Evolutionary conservation across 2,888 invertebrate genomes (phyloP).

Genomic region (Agrotis ipsilon): DNA sequence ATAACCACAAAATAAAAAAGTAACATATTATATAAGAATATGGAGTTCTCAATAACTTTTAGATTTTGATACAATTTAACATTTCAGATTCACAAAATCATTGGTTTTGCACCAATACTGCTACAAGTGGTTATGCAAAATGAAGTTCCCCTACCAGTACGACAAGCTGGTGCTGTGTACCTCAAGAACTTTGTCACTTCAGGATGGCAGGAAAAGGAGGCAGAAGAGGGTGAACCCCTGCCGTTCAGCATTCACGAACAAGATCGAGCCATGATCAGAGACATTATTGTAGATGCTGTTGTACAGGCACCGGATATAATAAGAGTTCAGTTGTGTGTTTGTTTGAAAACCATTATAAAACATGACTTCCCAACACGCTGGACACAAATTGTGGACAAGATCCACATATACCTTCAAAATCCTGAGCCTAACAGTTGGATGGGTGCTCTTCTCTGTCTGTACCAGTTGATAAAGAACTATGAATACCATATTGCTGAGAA

Average conservation of each 20-base stretch:
- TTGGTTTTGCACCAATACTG: constrained; percentile 98
- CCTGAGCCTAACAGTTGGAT: constrained; percentile 97
- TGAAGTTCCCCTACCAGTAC: constrained; percentile 97
- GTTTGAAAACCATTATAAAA: constrained; percentile 98
- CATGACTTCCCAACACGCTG: constrained; percentile 98
- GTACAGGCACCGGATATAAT: constrained; percentile 98
- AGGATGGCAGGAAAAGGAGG: constrained; percentile 97
- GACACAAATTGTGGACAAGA: constrained; percentile 99
- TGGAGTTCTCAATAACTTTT: neutral
- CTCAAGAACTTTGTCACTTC: constrained; percentile 97
- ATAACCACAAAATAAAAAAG: neutral
- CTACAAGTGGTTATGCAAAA: constrained; percentile 98
- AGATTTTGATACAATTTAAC: constrained; percentile 4
- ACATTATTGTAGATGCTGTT: constrained; percentile 98
- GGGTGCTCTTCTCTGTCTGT: constrained; percentile 97
- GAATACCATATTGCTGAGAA: constrained; percentile 98
- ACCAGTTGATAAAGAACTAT: constrained; percentile 98
- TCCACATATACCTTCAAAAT: constrained; percentile 97
- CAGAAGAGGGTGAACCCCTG: constrained; percentile 93
- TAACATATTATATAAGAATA: neutral
- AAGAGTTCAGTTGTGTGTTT: constrained; percentile 97
- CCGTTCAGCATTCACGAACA: constrained; percentile 98
- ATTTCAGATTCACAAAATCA: constrained; percentile 93
- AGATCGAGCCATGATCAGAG: constrained; percentile 97
- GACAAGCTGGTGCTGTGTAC: constrained; percentile 99